phyloP scores from a whole-genome alignment of 2,888 invertebrate genomes.

The Ochropacha duplaris region DNA sequence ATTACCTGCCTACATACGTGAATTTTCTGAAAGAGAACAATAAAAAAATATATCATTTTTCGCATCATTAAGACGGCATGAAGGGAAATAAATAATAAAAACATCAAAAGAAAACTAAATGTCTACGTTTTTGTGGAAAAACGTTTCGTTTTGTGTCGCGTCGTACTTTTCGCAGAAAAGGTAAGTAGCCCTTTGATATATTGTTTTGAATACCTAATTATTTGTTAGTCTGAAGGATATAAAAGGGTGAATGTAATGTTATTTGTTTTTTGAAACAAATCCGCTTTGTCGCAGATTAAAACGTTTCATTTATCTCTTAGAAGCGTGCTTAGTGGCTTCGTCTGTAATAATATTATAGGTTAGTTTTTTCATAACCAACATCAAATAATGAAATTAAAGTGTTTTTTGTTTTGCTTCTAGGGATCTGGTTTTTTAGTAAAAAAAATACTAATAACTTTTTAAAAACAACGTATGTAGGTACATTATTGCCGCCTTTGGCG shows the following conservation, averaged over 20 bases:
- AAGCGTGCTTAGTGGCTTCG: no score
- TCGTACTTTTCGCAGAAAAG: not conserved
- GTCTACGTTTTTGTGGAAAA: not conserved
- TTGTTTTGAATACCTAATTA: constrained; percentile 1
- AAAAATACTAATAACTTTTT: no score
- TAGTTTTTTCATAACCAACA: no score
- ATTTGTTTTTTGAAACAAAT: not conserved
- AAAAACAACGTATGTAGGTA: no score
- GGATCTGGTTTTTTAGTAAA: no score
- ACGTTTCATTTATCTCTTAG: not conserved
- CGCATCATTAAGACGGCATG: not conserved
- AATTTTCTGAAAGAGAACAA: not conserved
- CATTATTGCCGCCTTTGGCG: no score
- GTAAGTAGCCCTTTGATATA: not conserved
- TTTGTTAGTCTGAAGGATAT: not conserved
- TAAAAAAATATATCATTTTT: not conserved
- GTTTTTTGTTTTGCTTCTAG: no score
- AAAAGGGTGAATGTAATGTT: not conserved
- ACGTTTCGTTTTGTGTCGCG: not conserved
- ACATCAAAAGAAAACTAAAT: not conserved
- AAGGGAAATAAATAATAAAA: not conserved
- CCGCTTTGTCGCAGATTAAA: not conserved
- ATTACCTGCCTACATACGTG: not conserved
- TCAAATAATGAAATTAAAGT: no score
- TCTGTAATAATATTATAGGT: no score